Conservation (phyloP, 1,140 invertebrate species). For the Grapholita molesta region DNA sequence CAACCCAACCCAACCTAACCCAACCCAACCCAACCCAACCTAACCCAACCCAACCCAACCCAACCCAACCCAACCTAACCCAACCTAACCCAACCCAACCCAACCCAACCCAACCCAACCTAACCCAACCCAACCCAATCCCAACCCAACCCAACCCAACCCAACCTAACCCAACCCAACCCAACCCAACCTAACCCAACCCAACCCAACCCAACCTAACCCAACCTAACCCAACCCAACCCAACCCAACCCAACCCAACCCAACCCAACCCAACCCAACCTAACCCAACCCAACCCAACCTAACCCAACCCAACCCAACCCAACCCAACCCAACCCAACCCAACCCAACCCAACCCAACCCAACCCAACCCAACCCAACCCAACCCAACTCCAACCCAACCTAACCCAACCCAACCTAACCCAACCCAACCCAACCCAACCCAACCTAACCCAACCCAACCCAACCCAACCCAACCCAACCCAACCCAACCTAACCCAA, state of each 20-base stretch:
- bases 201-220: too few relatives aligned
- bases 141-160: slow-evolving; percentile 46
- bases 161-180: slow-evolving; percentile 32
- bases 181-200: too few relatives aligned
- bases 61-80: slow-evolving; percentile 50
- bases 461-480: slow-evolving; percentile 22
- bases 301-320: slow-evolving; percentile 22
- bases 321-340: slow-evolving; percentile 17
- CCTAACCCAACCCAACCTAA: slow-evolving; percentile 26
- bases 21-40: slow-evolving; percentile 41
- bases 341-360: slow-evolving; percentile 25
- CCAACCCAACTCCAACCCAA: too few relatives aligned
- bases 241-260: slow-evolving; percentile 41
- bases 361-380: slow-evolving; percentile 22
- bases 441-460: slow-evolving; percentile 22
- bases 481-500: slow-evolving; percentile 39
- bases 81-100: slow-evolving; percentile 51
- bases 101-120: slow-evolving; percentile 50
- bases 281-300: slow-evolving; percentile 22
- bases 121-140: slow-evolving; percentile 50
- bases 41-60: slow-evolving; percentile 34
- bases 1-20: slow-evolving; percentile 44
- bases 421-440: slow-evolving; percentile 37
- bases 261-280: slow-evolving; percentile 40
- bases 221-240: slow-evolving; percentile 45